Evolutionary conservation across 2,797 vertebrate species (phyloP).

Genomic region (Phyllotis vaccarum): DNA sequence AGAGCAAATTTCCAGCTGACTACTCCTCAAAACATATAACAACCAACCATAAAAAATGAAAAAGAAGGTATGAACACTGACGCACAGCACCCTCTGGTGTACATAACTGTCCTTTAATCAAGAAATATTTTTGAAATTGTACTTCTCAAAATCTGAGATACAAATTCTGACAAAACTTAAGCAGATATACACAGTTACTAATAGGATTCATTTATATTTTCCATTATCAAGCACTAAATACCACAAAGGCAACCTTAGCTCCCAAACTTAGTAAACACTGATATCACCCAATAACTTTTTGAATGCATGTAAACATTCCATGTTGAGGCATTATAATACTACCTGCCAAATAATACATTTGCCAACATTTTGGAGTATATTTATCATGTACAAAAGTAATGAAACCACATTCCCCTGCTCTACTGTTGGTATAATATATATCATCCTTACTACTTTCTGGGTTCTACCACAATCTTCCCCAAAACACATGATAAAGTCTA

Average conservation of each 20-base stretch:
- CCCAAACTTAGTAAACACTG: not conserved
- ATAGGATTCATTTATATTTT: not conserved
- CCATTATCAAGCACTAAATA: conserved; percentile 21
- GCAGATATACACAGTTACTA: not conserved
- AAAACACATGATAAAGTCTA: not conserved
- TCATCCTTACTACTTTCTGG: not conserved
- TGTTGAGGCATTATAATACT: not conserved
- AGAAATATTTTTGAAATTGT: not conserved
- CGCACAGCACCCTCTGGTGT: conserved; percentile 79
- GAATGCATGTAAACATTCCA: conserved; percentile 3
- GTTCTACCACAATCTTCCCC: not conserved
- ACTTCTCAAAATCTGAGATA: conserved; percentile 58
- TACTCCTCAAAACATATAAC: conserved; percentile 43
- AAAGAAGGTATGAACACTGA: conserved; percentile 63
- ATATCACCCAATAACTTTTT: not conserved
- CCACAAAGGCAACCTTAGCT: conserved; percentile 7
- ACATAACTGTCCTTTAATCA: conserved; percentile 34
- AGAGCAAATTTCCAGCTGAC: conserved; percentile 58
- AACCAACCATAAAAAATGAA: conserved; percentile 35
- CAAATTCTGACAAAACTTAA: not conserved
- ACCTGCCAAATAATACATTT: not conserved
- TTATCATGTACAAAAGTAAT: not conserved
- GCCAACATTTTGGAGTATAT: not conserved
- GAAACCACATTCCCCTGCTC: not conserved
- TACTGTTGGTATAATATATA: not conserved